Conservation (phyloP, 2,888 invertebrate genomes). For the Drepana falcataria region DNA sequence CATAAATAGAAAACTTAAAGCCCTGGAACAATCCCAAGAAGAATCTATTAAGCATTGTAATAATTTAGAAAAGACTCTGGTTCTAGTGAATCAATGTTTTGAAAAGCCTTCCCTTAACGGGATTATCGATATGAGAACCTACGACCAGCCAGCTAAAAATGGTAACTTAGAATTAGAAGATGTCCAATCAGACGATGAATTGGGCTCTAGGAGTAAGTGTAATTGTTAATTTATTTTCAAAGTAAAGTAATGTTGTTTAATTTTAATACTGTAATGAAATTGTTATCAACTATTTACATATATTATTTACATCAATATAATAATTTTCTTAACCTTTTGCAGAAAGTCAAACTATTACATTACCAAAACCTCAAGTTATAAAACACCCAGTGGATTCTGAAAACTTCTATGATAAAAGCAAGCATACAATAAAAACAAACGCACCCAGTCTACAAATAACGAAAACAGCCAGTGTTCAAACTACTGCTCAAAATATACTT, state of each 20-base stretch:
- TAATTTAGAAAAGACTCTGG: conserved; percentile 50
- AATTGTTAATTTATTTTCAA: neutral
- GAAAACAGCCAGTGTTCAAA: conserved; percentile 29
- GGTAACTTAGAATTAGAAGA: conserved; percentile 47
- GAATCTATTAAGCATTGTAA: conserved; percentile 47
- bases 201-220: conserved; percentile 42
- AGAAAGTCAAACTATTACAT: conserved; percentile 56
- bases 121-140: conserved; percentile 18
- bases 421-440: conserved; percentile 11
- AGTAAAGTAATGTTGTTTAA: too few relatives aligned
- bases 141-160: conserved; percentile 15
- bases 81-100: conserved; percentile 56
- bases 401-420: conserved; percentile 5
- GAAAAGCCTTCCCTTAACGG: conserved; percentile 24
- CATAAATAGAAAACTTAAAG: conserved; percentile 43
- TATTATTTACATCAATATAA: too few relatives aligned
- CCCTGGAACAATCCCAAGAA: conserved; percentile 44
- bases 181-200: conserved; percentile 54
- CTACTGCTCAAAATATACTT: conserved; percentile 19
- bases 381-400: conserved; percentile 18
- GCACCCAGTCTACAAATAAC: conserved; percentile 17
- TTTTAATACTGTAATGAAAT: too few relatives aligned
- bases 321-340: conserved; percentile 18
- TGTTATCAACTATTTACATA: too few relatives aligned
- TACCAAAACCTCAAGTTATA: conserved; percentile 44